Evolutionary conservation across 64 coral and sea anemone genomes (phyloP).

Genomic region (Cladopsammia gracilis): DNA sequence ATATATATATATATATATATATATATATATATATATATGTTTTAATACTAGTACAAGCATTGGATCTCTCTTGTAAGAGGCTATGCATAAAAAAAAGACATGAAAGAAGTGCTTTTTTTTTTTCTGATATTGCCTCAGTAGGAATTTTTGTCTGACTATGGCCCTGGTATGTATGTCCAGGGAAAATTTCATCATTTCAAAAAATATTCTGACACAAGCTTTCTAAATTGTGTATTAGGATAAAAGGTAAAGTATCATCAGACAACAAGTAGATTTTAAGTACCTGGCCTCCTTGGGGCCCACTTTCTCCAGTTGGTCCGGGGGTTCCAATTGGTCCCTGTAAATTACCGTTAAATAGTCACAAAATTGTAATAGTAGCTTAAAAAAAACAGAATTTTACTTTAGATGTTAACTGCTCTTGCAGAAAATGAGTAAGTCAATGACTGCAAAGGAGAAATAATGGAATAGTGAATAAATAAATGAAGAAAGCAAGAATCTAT

Average conservation of each 20-base stretch:
- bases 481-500: background rate
- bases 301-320: constrained; percentile 45
- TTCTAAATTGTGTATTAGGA: background rate
- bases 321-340: constrained; percentile 23
- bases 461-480: background rate
- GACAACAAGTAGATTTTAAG: background rate
- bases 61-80: too few relatives aligned
- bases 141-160: too few relatives aligned
- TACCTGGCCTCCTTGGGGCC: constrained; percentile 33
- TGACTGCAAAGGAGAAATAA: background rate
- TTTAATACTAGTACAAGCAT: too few relatives aligned
- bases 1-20: too few relatives aligned
- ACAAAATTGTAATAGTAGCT: background rate
- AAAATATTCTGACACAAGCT: too few relatives aligned
- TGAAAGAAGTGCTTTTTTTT: too few relatives aligned
- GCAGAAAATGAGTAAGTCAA: background rate
- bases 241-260: background rate
- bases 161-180: too few relatives aligned
- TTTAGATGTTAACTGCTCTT: too few relatives aligned
- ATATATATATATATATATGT: too few relatives aligned
- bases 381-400: background rate
- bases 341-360: background rate
- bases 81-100: too few relatives aligned
- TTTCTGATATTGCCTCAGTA: too few relatives aligned
- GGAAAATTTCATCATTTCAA: too few relatives aligned